Evolutionary conservation across 2,888 invertebrate species (phyloP).

Genomic region (Doris montereyensis): DNA sequence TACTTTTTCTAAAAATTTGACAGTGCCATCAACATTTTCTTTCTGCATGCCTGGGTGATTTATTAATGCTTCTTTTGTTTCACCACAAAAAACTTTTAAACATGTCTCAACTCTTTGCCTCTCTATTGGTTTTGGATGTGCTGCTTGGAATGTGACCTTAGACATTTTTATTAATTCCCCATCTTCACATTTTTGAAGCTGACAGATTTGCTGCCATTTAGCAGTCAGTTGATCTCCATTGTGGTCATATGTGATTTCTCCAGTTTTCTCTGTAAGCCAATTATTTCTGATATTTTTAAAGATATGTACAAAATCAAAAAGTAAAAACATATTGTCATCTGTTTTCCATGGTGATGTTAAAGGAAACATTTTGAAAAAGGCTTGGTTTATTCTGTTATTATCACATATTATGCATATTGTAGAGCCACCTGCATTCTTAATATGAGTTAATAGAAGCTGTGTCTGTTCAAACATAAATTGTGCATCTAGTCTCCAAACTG

Average conservation of each 20-base stretch:
- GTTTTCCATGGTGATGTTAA: slow-evolving; percentile 10
- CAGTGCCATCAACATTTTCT: slow-evolving; percentile 9
- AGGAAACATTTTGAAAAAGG: slow-evolving; percentile 12
- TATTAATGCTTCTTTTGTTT: slow-evolving; percentile 17
- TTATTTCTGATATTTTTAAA: slow-evolving; percentile 12
- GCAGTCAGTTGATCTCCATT: slow-evolving; percentile 14
- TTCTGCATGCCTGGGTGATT: slow-evolving; percentile 6
- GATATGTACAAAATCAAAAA: slow-evolving; percentile 15
- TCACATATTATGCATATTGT: slow-evolving; percentile 13
- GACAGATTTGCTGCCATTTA: slow-evolving; percentile 3
- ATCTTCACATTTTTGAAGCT: slow-evolving; percentile 22
- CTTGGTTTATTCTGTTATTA: slow-evolving; percentile 1
- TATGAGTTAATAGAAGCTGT: slow-evolving; percentile 4
- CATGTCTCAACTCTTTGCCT: slow-evolving; percentile 6
- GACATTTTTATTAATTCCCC: not conserved
- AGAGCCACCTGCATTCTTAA: slow-evolving; percentile 8
- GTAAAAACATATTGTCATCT: slow-evolving; percentile 2
- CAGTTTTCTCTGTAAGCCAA: slow-evolving; percentile 21
- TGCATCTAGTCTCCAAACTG: slow-evolving; percentile 1
- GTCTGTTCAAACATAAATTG: slow-evolving; percentile 21
- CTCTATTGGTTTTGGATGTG: slow-evolving; percentile 13
- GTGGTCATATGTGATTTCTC: not conserved
- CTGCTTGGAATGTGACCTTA: not conserved
- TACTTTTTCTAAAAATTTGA: not conserved
- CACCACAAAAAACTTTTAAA: slow-evolving; percentile 11